Evolutionary conservation across 2,888 invertebrate genomes (phyloP), one percentile per base, ranked within the genome.

Genomic region (Sarcophaga rosellei): DNA sequence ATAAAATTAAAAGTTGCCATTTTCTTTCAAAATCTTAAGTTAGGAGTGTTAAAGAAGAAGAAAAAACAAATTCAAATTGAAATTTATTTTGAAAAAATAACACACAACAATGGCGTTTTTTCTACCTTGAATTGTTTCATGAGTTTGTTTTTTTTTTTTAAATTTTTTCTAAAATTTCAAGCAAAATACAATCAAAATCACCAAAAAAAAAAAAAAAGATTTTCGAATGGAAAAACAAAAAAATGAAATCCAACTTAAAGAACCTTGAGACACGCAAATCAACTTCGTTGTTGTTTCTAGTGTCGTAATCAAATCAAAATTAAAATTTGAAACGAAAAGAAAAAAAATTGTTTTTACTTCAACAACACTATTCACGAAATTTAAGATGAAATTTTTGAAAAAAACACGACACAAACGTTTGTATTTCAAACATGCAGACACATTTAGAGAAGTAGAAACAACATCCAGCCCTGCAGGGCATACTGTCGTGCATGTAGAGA

Each of bases 261-360:
- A 86, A 86, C 87, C 84, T 84, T 86, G 86, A 80, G 76, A 86
- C 86, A 86, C 87, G 85, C 85, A 83, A 83, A 77, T 83, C 35
- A 35, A 73, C 44, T 69, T 53, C 17, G 47, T 69, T 78, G 25
- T 53, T 66, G 15, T 25, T n/a, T 73, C 61, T 70, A 61, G 66
- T 77, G 65, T 82, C 72, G 66, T 66, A 72, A 76, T 86, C 35
- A 81, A 81, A 76, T 65, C 63, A 79, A 87, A 70, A 75, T 84
- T 63, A 21, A 45, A 79, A 59, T 61, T 72, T 61, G 15, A 53
- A 53, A 53, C 4, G 17, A 53, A 47, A 53, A 15, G 4, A 15
- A 15, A 53, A 53, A 53, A 53, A 12, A 17, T 53, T 53, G 3
- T 53, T 53, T 53, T 2, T 35, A 35, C 6, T 35, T 53, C 47